phyloP scores from a whole-genome alignment of 2,797 vertebrate genomes.

The Oryzias sinensis region DNA sequence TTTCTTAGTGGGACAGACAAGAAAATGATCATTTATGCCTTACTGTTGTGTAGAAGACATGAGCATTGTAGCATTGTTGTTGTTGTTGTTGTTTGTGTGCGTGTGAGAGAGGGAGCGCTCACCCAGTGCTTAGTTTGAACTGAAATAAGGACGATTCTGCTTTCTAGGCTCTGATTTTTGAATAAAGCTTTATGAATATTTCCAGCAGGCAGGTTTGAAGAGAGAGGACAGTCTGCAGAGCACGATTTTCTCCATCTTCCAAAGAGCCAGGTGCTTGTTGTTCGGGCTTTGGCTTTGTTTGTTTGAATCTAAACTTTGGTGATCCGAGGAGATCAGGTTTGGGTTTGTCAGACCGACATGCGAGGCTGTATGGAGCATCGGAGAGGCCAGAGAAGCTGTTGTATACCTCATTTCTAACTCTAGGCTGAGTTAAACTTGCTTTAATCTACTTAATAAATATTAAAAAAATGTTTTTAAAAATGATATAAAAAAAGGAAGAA shows the following conservation, averaged over 20 bases:
- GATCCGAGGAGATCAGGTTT: too few species aligned
- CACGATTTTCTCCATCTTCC: constrained; percentile 66
- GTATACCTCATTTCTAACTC: constrained; percentile 99
- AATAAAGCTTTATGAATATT: constrained; percentile 89
- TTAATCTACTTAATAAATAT: constrained; percentile 84
- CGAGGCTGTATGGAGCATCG: too few species aligned
- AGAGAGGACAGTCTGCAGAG: constrained; percentile 71
- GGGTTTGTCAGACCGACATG: too few species aligned
- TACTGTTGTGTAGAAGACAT: constrained; percentile 79
- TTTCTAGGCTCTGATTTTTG: constrained; percentile 67
- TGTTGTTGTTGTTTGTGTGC: constrained; percentile 26
- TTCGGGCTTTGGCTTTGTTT: constrained; percentile 25
- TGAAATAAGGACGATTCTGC: constrained; percentile 62
- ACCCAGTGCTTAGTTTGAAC: constrained; percentile 64
- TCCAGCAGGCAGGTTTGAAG: constrained; percentile 74
- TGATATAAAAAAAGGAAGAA: constrained; percentile 30
- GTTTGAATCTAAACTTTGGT: constrained; percentile 22
- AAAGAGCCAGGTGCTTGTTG: constrained; percentile 38
- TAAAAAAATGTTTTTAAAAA: constrained; percentile 26
- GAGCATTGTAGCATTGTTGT: constrained; percentile 77
- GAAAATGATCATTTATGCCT: constrained; percentile 82
- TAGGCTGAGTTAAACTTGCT: constrained; percentile 88
- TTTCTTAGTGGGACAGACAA: constrained; percentile 78
- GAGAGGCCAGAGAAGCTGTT: constrained; percentile 81
- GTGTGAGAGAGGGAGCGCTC: constrained; percentile 39